These are phyloP conservation scores for Oplegnathus fasciatus DNA, from an alignment of 2,113 vertebrate species.

Conservation along the genomic window DNA sequence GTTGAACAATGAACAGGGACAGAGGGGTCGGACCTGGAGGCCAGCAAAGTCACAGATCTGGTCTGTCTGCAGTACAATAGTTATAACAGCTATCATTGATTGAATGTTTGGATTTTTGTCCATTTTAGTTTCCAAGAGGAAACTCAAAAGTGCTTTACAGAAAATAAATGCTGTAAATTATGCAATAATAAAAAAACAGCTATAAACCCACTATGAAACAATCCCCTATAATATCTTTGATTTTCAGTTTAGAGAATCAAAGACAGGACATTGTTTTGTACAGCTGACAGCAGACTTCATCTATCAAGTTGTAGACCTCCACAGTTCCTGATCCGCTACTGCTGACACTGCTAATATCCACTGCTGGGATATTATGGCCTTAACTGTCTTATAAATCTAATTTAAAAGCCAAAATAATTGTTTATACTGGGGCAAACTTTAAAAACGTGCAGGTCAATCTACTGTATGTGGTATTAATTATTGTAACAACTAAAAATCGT, in stretches of 20 bases:
- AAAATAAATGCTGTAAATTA: not conserved
- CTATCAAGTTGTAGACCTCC: not conserved
- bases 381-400: not conserved
- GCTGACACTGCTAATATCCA: not conserved
- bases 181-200: not conserved
- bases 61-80: not conserved
- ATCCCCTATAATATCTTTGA: not conserved
- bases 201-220: not conserved
- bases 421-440: slow-evolving; percentile 21
- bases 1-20: not conserved
- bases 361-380: not conserved
- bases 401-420: slow-evolving; percentile 26
- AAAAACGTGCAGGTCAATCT: slow-evolving; percentile 49
- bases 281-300: not conserved
- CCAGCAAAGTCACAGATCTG: not conserved
- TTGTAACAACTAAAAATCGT: not conserved
- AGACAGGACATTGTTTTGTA: not conserved
- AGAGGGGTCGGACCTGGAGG: not conserved
- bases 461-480: slow-evolving; percentile 7
- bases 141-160: not conserved
- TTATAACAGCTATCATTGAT: not conserved
- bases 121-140: not conserved
- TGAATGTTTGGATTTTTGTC: not conserved
- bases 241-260: not conserved
- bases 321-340: not conserved